These are phyloP conservation scores for Champsocephalus esox DNA, from an alignment of 2,797 vertebrate genomes.

Conservation along the genomic window DNA sequence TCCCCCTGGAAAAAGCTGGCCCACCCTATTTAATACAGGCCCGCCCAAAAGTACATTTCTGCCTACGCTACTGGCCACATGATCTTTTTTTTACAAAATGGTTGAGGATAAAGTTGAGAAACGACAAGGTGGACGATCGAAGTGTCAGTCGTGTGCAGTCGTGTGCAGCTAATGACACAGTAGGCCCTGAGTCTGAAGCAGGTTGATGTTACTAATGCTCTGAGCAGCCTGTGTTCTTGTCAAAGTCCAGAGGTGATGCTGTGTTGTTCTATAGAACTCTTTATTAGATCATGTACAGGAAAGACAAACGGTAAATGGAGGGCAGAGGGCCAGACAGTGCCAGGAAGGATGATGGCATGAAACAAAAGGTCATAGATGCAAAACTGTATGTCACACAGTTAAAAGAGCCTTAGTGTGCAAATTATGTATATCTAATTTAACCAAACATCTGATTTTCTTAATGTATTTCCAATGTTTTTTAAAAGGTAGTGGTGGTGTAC, in stretches of 20 bases:
- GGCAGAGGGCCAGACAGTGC: constrained; percentile 41
- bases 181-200: constrained; percentile 39
- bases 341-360: constrained; percentile 16
- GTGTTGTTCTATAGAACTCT: constrained; percentile 15
- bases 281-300: constrained; percentile 46
- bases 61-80: too few relatives aligned
- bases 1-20: too few relatives aligned
- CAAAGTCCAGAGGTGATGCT: constrained; percentile 46
- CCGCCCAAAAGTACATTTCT: too few relatives aligned
- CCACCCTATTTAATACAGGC: too few relatives aligned
- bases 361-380: constrained; percentile 47
- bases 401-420: not conserved
- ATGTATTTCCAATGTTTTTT: not conserved
- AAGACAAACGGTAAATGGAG: constrained; percentile 19
- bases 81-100: not conserved
- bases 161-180: constrained; percentile 15
- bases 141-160: not conserved
- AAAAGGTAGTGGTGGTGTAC: too few relatives aligned
- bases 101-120: not conserved
- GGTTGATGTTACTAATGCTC: constrained; percentile 42
- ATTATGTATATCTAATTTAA: not conserved
- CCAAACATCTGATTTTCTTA: not conserved
- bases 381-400: constrained; percentile 13
- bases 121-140: not conserved
- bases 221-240: constrained; percentile 40